Conservation (phyloP, 2,113 vertebrate species). For the Scolopax mira region DNA sequence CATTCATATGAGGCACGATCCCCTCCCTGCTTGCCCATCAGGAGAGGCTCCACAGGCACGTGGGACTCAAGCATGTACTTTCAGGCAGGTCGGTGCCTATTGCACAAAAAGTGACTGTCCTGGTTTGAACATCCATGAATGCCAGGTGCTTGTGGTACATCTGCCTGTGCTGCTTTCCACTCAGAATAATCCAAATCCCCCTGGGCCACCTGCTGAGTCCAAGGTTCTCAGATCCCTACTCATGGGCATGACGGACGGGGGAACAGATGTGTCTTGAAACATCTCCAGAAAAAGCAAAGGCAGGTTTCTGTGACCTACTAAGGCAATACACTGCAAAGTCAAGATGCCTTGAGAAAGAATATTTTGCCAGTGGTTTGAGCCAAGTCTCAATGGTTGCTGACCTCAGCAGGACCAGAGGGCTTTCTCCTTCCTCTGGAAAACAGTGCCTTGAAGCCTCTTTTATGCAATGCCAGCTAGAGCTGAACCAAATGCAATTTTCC, state of each 20-base stretch:
- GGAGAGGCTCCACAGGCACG: neutral
- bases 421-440: neutral
- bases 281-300: neutral
- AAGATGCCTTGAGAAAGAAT: neutral
- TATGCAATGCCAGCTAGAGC: neutral
- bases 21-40: neutral
- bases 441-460: neutral
- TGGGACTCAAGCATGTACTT: neutral
- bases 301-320: neutral
- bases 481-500: conserved; percentile 9
- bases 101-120: neutral
- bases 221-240: neutral
- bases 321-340: neutral
- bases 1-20: neutral
- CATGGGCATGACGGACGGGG: neutral
- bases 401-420: neutral
- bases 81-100: neutral
- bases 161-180: neutral
- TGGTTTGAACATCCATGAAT: neutral
- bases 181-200: neutral
- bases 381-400: neutral
- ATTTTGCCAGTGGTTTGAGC: neutral
- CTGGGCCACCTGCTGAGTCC: neutral
- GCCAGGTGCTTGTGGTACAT: neutral
- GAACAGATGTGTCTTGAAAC: conserved; percentile 7